Base-by-base conservation (phyloP, 2,888 invertebrate species). In the Cerastoderma edule region DNA sequence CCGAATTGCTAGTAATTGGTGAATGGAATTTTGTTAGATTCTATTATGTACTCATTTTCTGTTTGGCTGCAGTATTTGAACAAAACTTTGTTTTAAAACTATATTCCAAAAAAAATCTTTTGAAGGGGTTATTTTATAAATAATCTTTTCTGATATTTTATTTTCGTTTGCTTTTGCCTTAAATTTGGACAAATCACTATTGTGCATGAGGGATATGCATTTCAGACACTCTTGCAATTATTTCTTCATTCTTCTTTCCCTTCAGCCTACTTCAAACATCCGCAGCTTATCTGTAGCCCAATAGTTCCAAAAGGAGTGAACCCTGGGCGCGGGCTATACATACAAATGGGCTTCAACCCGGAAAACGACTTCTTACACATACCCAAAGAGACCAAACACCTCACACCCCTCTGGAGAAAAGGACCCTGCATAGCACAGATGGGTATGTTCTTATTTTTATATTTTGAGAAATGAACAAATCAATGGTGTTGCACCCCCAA, bases 221-320 rank as follows among this genome's bases (percentile, higher is more conserved):
- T n/a, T n/a, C n/a, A n/a, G n/a, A n/a, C n/a, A n/a, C n/a, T n/a
- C n/a, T n/a, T n/a, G n/a, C n/a, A n/a, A n/a, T n/a, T 44, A 19
- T 44, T 5, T n/a, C n/a, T n/a, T n/a, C n/a, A n/a, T n/a, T 13
- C 50, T 24, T 32, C 35, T 50, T 46, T 35, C 6, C 6, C 81
- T 85, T 75, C 85, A 90, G 90, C 89, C 5, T 90, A 90, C 75
- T 90, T 90, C 84, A 89, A 90, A 69, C 90, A 90, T 75, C 90
- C 90, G 0, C 79, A 85, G 48, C 78, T 89, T 46, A 86, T 90
- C 64, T 90, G 90, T 76, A 89, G 84, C 75, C 90, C 90, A 1
- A 79, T 84, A 66, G 82, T 84, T 10, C 67, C 81, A 6, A 84
- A 86, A 48, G 87, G 84, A 24, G 84, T 83, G 53, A 83, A 80